Conservation (phyloP, 2,113 vertebrate species). For the Delphinapterus leucas region DNA sequence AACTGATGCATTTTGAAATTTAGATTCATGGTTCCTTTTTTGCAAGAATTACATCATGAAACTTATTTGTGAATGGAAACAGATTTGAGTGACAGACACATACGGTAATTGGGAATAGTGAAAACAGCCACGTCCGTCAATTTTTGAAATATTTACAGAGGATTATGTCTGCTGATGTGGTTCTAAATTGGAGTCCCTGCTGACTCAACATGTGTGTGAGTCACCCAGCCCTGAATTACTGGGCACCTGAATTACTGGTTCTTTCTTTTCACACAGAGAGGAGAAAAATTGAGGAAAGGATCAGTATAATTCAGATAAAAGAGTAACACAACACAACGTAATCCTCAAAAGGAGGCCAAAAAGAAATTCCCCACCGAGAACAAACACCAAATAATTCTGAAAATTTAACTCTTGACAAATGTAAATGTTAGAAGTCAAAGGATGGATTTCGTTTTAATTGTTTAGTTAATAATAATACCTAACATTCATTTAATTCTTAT, state of each 20-base stretch:
- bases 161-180: slow-evolving; percentile 55
- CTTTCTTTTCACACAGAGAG: slow-evolving; percentile 33
- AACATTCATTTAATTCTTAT: slow-evolving; percentile 13
- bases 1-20: slow-evolving; percentile 39
- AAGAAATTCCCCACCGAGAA: not conserved
- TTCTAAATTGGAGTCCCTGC: slow-evolving; percentile 58
- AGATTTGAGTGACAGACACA: slow-evolving; percentile 61
- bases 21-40: slow-evolving; percentile 3
- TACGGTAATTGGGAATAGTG: slow-evolving; percentile 56
- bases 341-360: not conserved
- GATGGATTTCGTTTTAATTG: not conserved
- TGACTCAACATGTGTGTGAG: slow-evolving; percentile 42
- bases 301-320: slow-evolving; percentile 1
- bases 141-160: slow-evolving; percentile 69
- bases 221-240: slow-evolving; percentile 22
- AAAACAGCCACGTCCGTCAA: slow-evolving; percentile 54
- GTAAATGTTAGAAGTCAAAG: not conserved
- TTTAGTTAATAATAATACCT: not conserved
- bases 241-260: slow-evolving; percentile 26
- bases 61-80: slow-evolving; percentile 70
- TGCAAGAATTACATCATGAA: not conserved
- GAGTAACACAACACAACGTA: not conserved
- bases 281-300: not conserved
- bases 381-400: not conserved
- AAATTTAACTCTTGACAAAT: slow-evolving; percentile 8